Conservation (phyloP, 2,888 invertebrate species). For the Chrysolina haemoptera region DNA sequence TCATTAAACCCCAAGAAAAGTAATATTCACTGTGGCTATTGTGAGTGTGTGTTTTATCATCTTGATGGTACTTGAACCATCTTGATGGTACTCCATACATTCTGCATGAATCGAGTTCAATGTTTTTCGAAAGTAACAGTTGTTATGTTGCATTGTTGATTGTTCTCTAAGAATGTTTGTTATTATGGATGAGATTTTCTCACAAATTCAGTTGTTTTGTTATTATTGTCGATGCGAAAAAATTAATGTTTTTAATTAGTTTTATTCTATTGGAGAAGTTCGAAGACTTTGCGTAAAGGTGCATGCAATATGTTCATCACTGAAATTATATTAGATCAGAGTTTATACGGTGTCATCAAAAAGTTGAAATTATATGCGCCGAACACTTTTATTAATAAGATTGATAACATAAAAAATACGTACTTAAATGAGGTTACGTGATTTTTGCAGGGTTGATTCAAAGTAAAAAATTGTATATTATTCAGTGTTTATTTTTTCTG, state of each 20-base stretch:
- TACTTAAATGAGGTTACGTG: too few relatives aligned
- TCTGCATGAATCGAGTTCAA: conserved; percentile 31
- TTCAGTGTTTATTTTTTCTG: too few relatives aligned
- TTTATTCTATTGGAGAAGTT: not conserved
- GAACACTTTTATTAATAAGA: too few relatives aligned
- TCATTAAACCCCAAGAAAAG: not conserved
- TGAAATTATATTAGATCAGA: too few relatives aligned
- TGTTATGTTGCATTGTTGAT: conserved; percentile 33
- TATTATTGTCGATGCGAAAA: conserved; percentile 8
- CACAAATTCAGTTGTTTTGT: conserved; percentile 20
- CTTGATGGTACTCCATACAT: conserved; percentile 13
- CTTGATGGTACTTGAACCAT: not conserved
- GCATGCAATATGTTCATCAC: too few relatives aligned
- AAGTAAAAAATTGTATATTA: too few relatives aligned
- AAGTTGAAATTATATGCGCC: too few relatives aligned
- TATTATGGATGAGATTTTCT: conserved; percentile 27
- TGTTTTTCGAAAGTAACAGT: conserved; percentile 40
- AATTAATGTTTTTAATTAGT: not conserved
- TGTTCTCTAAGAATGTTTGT: conserved; percentile 28
- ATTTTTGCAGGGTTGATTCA: too few relatives aligned
- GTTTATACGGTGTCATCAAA: too few relatives aligned
- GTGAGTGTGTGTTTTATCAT: conserved; percentile 5
- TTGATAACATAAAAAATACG: too few relatives aligned
- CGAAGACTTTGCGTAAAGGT: too few relatives aligned
- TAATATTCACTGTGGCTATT: conserved; percentile 8